Conservation (phyloP, 1,140 invertebrate genomes). For the Heliconius congener region DNA sequence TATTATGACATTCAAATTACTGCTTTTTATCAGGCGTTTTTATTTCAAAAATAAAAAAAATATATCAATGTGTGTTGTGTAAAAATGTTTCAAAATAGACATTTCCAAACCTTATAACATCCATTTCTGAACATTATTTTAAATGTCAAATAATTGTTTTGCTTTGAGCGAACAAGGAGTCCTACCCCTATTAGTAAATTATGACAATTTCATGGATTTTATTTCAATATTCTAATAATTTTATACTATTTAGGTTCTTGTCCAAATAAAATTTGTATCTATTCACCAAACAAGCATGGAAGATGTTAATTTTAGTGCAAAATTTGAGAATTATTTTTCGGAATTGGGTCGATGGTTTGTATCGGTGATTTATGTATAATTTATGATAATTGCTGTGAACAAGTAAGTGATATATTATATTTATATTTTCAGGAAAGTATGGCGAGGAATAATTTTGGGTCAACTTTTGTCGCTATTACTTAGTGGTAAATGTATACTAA, state of each 20-base stretch:
- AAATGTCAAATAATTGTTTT: slow-evolving; percentile 58
- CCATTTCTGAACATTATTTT: slow-evolving; percentile 41
- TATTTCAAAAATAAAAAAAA: neutral
- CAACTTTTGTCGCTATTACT: slow-evolving; percentile 89
- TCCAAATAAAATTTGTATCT: neutral
- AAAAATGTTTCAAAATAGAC: too few relatives aligned
- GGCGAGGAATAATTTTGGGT: slow-evolving; percentile 88
- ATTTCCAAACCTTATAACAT: too few relatives aligned
- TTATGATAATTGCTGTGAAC: neutral
- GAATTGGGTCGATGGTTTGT: slow-evolving; percentile 86
- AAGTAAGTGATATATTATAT: slow-evolving; percentile 28
- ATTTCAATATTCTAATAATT: slow-evolving; percentile 39
- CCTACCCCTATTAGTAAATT: slow-evolving; percentile 49
- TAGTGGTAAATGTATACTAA: slow-evolving; percentile 88
- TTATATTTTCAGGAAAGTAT: slow-evolving; percentile 84
- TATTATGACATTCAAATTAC: too few relatives aligned
- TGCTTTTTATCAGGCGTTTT: neutral
- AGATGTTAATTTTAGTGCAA: slow-evolving; percentile 82
- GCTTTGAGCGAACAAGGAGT: slow-evolving; percentile 39
- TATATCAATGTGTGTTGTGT: too few relatives aligned
- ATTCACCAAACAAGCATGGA: slow-evolving; percentile 50
- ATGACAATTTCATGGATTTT: slow-evolving; percentile 50
- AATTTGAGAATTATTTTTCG: slow-evolving; percentile 85
- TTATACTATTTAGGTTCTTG: slow-evolving; percentile 10
- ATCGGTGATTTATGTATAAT: slow-evolving; percentile 35